phyloP scores from a whole-genome alignment of 2,888 invertebrate species.

The Diabrotica balteata region DNA sequence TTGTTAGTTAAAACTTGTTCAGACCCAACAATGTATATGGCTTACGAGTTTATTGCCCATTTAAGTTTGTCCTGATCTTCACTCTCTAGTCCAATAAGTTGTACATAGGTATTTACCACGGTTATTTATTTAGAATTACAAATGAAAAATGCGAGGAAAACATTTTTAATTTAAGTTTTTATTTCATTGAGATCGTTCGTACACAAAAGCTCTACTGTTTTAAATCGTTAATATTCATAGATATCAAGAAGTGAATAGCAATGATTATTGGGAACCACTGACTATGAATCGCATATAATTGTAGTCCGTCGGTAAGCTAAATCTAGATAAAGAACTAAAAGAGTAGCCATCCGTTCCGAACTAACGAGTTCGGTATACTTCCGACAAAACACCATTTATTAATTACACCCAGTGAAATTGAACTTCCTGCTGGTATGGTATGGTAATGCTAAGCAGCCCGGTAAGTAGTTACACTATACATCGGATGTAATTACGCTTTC shows the following conservation, averaged over 20 bases:
- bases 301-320: constrained; percentile 13
- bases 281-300: constrained; percentile 6
- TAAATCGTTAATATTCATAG: too few relatives aligned
- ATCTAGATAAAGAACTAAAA: constrained; percentile 23
- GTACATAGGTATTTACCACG: too few relatives aligned
- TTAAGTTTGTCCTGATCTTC: too few relatives aligned
- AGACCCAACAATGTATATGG: too few relatives aligned
- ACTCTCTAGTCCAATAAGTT: too few relatives aligned
- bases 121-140: too few relatives aligned
- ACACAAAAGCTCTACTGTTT: too few relatives aligned
- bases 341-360: constrained; percentile 24
- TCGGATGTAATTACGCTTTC: constrained; percentile 21
- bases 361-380: constrained; percentile 22
- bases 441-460: constrained; percentile 17
- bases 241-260: neutral
- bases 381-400: constrained; percentile 26
- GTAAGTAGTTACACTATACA: constrained; percentile 17
- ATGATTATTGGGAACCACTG: constrained; percentile 1
- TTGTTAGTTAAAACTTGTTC: too few relatives aligned
- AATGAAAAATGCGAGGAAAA: too few relatives aligned
- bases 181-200: too few relatives aligned
- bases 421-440: constrained; percentile 19
- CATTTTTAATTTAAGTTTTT: too few relatives aligned
- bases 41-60: too few relatives aligned
- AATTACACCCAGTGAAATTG: constrained; percentile 15